Evolutionary conservation across 2,113 vertebrate genomes (phyloP).

Genomic region (Lipophrys pholis): DNA sequence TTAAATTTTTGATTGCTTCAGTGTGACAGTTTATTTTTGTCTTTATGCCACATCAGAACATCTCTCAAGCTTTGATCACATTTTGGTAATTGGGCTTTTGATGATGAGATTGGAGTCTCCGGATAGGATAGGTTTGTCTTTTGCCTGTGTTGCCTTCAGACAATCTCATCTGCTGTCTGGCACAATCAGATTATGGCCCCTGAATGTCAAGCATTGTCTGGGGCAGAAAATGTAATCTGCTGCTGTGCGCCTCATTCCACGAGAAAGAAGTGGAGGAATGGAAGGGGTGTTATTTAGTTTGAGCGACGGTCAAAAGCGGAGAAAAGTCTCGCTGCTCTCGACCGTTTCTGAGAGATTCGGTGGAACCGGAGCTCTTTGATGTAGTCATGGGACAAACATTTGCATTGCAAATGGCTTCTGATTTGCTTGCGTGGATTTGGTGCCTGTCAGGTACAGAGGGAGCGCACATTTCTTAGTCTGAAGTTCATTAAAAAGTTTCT

Average conservation of each 20-base stretch:
- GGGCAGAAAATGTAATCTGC: conserved; percentile 35
- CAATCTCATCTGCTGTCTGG: conserved; percentile 33
- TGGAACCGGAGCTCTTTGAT: conserved; percentile 45
- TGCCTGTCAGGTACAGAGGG: conserved; percentile 34
- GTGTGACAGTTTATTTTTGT: conserved; percentile 30
- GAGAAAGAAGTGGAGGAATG: not conserved
- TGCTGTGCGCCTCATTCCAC: conserved; percentile 29
- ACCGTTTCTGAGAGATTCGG: conserved; percentile 30
- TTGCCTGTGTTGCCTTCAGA: conserved; percentile 26
- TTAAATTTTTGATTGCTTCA: conserved; percentile 27
- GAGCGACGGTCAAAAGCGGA: conserved; percentile 37
- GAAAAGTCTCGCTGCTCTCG: conserved; percentile 19
- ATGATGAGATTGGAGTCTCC: conserved; percentile 23
- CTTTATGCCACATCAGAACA: not conserved
- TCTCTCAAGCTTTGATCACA: conserved; percentile 41
- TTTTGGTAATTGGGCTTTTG: conserved; percentile 38
- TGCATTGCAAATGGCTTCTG: conserved; percentile 62
- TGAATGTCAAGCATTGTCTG: conserved; percentile 45
- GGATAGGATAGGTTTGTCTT: conserved; percentile 32
- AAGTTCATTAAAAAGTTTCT: conserved; percentile 36
- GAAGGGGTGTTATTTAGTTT: conserved; percentile 18
- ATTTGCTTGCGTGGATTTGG: conserved; percentile 43
- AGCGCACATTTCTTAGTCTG: conserved; percentile 23
- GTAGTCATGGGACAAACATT: conserved; percentile 41
- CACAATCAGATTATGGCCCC: conserved; percentile 42